Evolutionary conservation across 1,140 invertebrate species (phyloP).

Genomic region (Zaprionus camerounensis): DNA sequence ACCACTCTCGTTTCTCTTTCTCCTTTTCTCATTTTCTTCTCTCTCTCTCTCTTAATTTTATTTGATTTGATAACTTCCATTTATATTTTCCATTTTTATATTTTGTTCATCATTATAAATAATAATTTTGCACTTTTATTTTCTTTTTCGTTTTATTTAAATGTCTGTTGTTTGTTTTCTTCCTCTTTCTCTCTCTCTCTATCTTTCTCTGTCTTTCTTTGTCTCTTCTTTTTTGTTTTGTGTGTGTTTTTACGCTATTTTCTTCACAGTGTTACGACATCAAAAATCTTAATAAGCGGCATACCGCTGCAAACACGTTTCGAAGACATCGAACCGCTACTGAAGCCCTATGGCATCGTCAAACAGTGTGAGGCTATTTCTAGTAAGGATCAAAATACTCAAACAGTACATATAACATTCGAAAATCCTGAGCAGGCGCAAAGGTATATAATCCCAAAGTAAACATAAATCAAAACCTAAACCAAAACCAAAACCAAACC

Average conservation of each 20-base stretch:
- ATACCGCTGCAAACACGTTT: slow-evolving; percentile 91
- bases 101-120: slow-evolving; percentile 24
- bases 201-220: slow-evolving; percentile 40
- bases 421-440: slow-evolving; percentile 95
- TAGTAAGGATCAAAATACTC: slow-evolving; percentile 90
- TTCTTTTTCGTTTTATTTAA: slow-evolving; percentile 21
- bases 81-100: slow-evolving; percentile 26
- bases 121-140: slow-evolving; percentile 27
- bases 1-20: slow-evolving; percentile 32
- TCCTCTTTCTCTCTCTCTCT: neutral
- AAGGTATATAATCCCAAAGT: slow-evolving; percentile 88
- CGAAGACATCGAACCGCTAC: slow-evolving; percentile 93
- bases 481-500: neutral
- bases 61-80: slow-evolving; percentile 4
- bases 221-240: slow-evolving; percentile 52
- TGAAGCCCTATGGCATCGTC: slow-evolving; percentile 91
- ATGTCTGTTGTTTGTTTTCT: slow-evolving; percentile 21
- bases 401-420: slow-evolving; percentile 93
- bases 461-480: slow-evolving; percentile 9
- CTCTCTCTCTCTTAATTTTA: neutral
- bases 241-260: slow-evolving; percentile 82
- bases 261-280: slow-evolving; percentile 88
- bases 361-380: slow-evolving; percentile 93
- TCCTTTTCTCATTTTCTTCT: slow-evolving; percentile 10
- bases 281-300: slow-evolving; percentile 94